Evolutionary conservation across 2,888 invertebrate genomes (phyloP), one percentile per base, ranked within the genome.

Genomic region (Trachelus tabidus): DNA sequence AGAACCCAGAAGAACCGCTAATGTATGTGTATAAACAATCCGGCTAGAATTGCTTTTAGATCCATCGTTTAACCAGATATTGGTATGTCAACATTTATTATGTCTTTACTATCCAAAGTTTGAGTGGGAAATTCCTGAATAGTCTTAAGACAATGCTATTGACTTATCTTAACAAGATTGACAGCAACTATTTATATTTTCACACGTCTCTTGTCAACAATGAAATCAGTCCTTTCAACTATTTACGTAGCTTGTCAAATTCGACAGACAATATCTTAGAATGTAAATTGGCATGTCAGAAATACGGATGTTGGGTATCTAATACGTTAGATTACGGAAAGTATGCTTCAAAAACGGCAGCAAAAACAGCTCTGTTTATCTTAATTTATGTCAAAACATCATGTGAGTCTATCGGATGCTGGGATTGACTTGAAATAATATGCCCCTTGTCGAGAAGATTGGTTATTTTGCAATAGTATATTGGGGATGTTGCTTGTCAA

Each of bases 391-490:
- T 56, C 9, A 56, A 15, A 15, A 56, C 23, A 56, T 15, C 56
- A 56, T 56, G 56, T 9, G 56, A 23, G 15, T 23, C 56, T 23
- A 15, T 56, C 15, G 0, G 56, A 56, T 56, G 23, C 56, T 15
- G 56, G 56, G 23, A 56, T 23, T 56, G 23, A 15, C 23, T 56
- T 56, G 23, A 56, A 56, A 56, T 9, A 56, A 56, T 71, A 86
- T 88, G 88, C 81, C 81, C 31, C 68, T 87, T 76, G 81, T 85
- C 11, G 84, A 87, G 76, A 88, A 85, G 78, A 85, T 88, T 81
- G 88, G 88, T 81, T 89, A 87, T 69, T 80, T 86, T 15, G 79
- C 84, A 73, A 81, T 88, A 56, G 76, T 86, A 34, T 86, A 87
- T 75, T 87, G 85, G 82, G 82, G 87, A 35, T 89, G 78, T 77